Base-by-base conservation (phyloP, 2,113 vertebrate genomes). In the Microcebus lehilahytsara region DNA sequence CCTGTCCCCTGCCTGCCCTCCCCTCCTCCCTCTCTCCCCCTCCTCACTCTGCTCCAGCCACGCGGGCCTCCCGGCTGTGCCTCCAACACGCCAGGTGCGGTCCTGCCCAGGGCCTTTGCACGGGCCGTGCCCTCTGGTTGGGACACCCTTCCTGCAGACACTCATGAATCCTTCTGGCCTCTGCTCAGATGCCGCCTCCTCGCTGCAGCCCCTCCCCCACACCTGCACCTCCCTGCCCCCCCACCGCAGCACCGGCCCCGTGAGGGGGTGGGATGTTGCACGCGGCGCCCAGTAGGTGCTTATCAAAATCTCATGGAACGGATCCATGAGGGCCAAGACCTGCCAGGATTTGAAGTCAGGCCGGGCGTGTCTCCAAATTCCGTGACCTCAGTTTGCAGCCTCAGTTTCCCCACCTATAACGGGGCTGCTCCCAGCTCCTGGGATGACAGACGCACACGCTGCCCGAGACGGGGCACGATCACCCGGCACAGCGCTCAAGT, bases 41-140 rank as follows among this genome's bases (percentile, higher is more conserved):
- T 67, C 58, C 22, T 40, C 75, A 12, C 87, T 16, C 40, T 19
- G 30, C 71, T 74, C 42, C 67, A 77, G 74, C 74, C 32, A 60
- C 22, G n/a, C 0, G 1, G 56, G n/a, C 64, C 13, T 53, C 85
- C 58, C 46, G 1, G 1, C 22, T 27, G 32, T 27, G 74, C 34
- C 30, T n/a, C 64, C 42, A 27, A 40, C 49, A 40, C 0, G 1
- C 69, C 46, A 27, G 25, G 40, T 37, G 37, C 37, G 37, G 0
- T n/a, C 8, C 56, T 58, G 51, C 89, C 49, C 92, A 79, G 74
- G 91, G 30, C 85, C 92, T 93, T 86, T 78, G 85, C 85, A 86
- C 0, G 3, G 8, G 46, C 92, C 3, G 1, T 30, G 6, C 58
- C 22, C 60, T 34, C 67, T 34, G 37, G 64, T 12, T 32, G 16